Conservation (phyloP, 2,888 invertebrate genomes). For the Drosophila rellima region DNA sequence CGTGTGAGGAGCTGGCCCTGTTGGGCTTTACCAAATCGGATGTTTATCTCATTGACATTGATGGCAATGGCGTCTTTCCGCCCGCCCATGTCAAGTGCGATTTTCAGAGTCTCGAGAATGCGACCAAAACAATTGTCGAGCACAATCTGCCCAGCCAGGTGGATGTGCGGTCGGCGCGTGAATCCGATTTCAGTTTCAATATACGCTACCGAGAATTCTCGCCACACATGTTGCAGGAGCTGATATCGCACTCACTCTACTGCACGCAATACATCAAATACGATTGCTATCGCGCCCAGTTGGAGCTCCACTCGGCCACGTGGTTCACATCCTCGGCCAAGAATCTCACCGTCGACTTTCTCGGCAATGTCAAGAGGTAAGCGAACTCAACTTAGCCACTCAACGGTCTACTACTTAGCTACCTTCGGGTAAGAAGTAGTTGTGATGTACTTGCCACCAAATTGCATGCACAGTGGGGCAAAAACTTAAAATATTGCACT, state of each 20-base stretch:
- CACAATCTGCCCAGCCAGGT: slow-evolving; percentile 96
- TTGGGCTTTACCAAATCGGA: slow-evolving; percentile 95
- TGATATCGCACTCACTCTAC: slow-evolving; percentile 95
- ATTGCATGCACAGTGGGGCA: slow-evolving; percentile 28
- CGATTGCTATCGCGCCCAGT: slow-evolving; percentile 94
- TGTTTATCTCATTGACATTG: slow-evolving; percentile 96
- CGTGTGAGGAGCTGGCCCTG: slow-evolving; percentile 96
- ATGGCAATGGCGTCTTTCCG: slow-evolving; percentile 96
- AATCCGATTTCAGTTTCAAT: slow-evolving; percentile 93
- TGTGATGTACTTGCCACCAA: slow-evolving; percentile 54
- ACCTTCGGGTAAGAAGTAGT: slow-evolving; percentile 18
- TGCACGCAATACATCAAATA: slow-evolving; percentile 96
- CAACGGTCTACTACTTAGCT: slow-evolving; percentile 28
- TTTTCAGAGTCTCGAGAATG: slow-evolving; percentile 94
- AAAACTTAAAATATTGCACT: background rate
- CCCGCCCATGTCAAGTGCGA: slow-evolving; percentile 97
- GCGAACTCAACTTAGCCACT: slow-evolving; percentile 42
- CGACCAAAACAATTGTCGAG: slow-evolving; percentile 95
- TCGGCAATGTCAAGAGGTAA: slow-evolving; percentile 93
- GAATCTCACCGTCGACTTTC: slow-evolving; percentile 92
- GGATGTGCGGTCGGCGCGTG: slow-evolving; percentile 92
- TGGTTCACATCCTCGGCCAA: slow-evolving; percentile 94
- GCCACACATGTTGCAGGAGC: slow-evolving; percentile 95
- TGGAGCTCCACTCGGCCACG: slow-evolving; percentile 94
- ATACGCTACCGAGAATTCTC: slow-evolving; percentile 96